These are phyloP conservation scores for Brachionus sp. DNA, from an alignment of 1,140 invertebrate species.

Conservation along the genomic window DNA sequence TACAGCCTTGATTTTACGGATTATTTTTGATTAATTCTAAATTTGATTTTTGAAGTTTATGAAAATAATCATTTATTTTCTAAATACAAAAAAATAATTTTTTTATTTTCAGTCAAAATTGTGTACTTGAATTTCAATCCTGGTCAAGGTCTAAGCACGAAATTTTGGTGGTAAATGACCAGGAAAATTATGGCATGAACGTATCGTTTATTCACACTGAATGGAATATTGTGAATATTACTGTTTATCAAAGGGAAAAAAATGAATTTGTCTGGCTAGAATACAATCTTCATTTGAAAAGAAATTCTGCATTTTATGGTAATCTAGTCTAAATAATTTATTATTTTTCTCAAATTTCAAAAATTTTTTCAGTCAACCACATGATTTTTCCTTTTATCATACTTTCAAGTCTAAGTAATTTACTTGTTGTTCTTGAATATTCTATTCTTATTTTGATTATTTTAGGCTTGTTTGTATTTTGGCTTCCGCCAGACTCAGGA, in stretches of 20 bases:
- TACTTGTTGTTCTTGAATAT: not conserved
- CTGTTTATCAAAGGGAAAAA: not conserved
- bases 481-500: slow-evolving; percentile 45
- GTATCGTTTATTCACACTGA: slow-evolving; percentile 31
- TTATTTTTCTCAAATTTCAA: not conserved
- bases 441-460: not conserved
- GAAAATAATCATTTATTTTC: no score
- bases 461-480: slow-evolving; percentile 42
- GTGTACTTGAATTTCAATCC: slow-evolving; percentile 35
- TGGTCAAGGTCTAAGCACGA: slow-evolving; percentile 32
- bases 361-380: slow-evolving; percentile 5
- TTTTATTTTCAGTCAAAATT: slow-evolving; percentile 4
- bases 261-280: slow-evolving; percentile 43
- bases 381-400: slow-evolving; percentile 45
- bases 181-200: slow-evolving; percentile 7
- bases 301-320: slow-evolving; percentile 41
- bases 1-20: no score
- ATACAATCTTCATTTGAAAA: slow-evolving; percentile 17
- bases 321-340: not conserved
- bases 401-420: slow-evolving; percentile 40
- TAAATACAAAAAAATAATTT: not conserved
- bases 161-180: not conserved
- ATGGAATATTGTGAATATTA: slow-evolving; percentile 33
- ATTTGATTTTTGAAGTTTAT: no score
- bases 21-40: no score